These are phyloP conservation scores for Buceros bicornis DNA, from an alignment of 2,797 vertebrate genomes.

Conservation along the genomic window DNA sequence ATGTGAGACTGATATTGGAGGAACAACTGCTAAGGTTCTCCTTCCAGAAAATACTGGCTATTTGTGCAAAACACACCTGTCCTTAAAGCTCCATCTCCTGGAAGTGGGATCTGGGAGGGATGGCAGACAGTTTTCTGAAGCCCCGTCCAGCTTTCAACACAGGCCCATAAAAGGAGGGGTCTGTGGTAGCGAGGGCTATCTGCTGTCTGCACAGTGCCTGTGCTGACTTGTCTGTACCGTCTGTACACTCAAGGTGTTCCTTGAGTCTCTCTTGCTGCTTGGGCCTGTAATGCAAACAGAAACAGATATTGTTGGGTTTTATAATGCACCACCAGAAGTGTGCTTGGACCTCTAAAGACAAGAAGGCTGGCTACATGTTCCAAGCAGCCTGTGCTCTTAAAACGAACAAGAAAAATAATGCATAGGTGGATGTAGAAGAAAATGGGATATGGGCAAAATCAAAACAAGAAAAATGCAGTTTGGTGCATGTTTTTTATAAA, in stretches of 20 bases:
- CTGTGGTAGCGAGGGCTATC: background rate
- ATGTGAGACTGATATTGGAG: background rate
- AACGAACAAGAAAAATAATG: background rate
- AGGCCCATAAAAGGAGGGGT: slow-evolving; percentile 10
- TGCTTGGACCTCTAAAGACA: background rate
- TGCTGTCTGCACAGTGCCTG: background rate
- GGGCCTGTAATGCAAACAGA: background rate
- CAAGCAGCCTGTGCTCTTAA: background rate
- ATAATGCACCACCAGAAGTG: background rate
- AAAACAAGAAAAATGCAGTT: background rate
- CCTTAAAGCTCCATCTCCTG: background rate
- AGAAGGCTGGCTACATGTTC: background rate
- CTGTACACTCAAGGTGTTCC: background rate
- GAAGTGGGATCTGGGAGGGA: background rate
- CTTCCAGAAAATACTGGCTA: background rate
- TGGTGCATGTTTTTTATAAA: background rate
- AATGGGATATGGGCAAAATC: background rate
- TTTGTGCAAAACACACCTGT: background rate
- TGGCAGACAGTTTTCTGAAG: background rate
- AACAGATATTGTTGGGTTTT: background rate
- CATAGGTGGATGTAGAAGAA: background rate
- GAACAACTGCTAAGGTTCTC: slow-evolving; percentile 26
- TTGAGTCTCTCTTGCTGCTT: background rate
- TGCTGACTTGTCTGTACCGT: background rate
- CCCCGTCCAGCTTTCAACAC: background rate